phyloP scores from a whole-genome alignment of 2,113 vertebrate genomes.

The Halcyon malimbica region DNA sequence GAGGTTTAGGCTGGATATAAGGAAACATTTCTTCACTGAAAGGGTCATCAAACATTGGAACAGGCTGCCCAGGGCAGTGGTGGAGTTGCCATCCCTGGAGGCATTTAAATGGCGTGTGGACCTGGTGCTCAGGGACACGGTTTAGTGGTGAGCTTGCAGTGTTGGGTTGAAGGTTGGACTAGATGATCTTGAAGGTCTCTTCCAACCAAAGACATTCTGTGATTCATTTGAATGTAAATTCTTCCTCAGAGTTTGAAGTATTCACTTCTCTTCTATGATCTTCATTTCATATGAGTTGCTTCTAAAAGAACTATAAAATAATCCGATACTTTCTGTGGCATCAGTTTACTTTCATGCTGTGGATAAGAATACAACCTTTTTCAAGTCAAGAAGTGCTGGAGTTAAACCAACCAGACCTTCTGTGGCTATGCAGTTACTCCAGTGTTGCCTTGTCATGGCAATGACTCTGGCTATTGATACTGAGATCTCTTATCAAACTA shows the following conservation, averaged over 20 bases:
- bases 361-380: background rate
- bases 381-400: background rate
- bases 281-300: background rate
- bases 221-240: background rate
- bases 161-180: too few species aligned
- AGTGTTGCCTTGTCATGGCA: background rate
- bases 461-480: background rate
- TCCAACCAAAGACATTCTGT: too few species aligned
- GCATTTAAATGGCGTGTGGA: too few species aligned
- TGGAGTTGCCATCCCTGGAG: too few species aligned
- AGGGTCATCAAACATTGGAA: too few species aligned
- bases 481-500: background rate
- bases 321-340: background rate
- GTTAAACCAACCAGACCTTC: background rate
- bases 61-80: too few species aligned
- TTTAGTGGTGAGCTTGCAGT: too few species aligned
- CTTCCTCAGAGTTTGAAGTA: background rate
- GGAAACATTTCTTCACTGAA: too few species aligned
- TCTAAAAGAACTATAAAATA: background rate
- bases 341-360: background rate
- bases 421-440: background rate
- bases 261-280: background rate
- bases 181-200: too few species aligned
- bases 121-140: too few species aligned
- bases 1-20: too few species aligned